These are phyloP conservation scores for Agapornis canus DNA, from an alignment of 2,797 vertebrate genomes.

Conservation along the genomic window DNA sequence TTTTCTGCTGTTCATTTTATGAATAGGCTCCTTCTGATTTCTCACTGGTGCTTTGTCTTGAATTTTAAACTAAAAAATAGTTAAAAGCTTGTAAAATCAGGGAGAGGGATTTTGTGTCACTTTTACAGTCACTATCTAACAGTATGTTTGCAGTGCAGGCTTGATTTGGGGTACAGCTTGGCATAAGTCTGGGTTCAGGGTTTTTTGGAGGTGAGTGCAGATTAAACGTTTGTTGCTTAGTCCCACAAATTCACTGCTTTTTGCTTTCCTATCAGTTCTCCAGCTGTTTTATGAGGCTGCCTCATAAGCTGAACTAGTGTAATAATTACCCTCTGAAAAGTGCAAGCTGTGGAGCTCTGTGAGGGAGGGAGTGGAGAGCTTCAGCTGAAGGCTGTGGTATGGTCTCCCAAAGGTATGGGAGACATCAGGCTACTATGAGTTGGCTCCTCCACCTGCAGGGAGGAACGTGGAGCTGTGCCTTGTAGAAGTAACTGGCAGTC, in stretches of 20 bases:
- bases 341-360: neutral
- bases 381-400: neutral
- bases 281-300: neutral
- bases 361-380: neutral
- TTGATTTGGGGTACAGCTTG: neutral
- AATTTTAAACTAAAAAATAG: neutral
- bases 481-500: neutral
- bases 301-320: neutral
- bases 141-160: neutral
- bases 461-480: neutral
- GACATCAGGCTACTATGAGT: neutral
- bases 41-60: neutral
- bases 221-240: neutral
- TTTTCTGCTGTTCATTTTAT: neutral
- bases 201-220: neutral
- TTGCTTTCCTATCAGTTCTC: neutral
- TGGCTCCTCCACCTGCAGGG: neutral
- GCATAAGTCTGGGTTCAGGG: fast-evolving
- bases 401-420: neutral
- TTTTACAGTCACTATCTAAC: neutral
- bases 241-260: neutral
- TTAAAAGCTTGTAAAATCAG: neutral
- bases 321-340: neutral
- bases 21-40: neutral
- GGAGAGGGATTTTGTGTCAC: neutral